Conservation (phyloP, 2,888 invertebrate genomes). For the Chrysodeixis includens region DNA sequence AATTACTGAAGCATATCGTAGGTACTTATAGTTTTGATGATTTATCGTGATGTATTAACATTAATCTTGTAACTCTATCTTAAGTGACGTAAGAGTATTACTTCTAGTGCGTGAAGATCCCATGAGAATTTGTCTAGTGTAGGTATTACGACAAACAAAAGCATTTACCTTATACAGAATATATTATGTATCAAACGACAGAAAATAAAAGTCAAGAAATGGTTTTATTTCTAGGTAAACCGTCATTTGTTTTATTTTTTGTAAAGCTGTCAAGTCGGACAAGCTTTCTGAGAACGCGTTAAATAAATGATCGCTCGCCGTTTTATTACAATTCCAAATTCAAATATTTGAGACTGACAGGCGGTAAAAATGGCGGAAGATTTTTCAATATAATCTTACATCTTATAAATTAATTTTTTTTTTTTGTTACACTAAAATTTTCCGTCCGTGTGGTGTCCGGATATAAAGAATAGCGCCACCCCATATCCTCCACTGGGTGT, state of each 20-base stretch:
- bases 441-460: too few relatives aligned
- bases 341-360: not conserved
- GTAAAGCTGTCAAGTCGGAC: not conserved
- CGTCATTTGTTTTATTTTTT: conserved; percentile 2
- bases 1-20: too few relatives aligned
- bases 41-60: too few relatives aligned
- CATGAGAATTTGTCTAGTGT: too few relatives aligned
- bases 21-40: too few relatives aligned
- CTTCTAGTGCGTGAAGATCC: too few relatives aligned
- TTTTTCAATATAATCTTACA: not conserved
- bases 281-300: conserved; percentile 1
- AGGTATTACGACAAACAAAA: too few relatives aligned
- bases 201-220: not conserved
- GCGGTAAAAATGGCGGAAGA: not conserved
- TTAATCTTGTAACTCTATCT: too few relatives aligned
- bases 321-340: not conserved
- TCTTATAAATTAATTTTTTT: not conserved
- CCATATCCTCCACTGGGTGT: too few relatives aligned
- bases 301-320: not conserved
- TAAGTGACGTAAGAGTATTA: too few relatives aligned
- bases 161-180: not conserved
- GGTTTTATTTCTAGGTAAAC: not conserved
- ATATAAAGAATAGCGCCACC: too few relatives aligned
- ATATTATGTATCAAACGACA: not conserved
- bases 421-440: not conserved